phyloP scores from a whole-genome alignment of 1,140 invertebrate species.

The Drosophila watanabei region DNA sequence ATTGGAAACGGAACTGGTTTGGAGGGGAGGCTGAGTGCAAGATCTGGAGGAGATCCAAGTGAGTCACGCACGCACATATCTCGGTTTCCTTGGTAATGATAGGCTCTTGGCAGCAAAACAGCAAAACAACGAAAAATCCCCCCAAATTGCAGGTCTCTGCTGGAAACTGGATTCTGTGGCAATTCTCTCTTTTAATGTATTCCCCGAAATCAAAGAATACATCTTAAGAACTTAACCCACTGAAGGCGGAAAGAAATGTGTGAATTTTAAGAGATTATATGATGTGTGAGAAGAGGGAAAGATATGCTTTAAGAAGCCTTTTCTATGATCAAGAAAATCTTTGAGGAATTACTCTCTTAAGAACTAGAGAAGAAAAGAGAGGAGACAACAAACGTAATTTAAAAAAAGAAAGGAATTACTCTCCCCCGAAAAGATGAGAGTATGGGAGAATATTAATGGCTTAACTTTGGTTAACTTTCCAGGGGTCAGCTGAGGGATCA shows the following conservation, averaged over 20 bases:
- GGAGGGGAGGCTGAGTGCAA: conserved; percentile 34
- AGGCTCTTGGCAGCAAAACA: conserved; percentile 15
- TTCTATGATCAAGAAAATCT: no score
- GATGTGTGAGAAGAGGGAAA: background rate
- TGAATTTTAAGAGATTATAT: background rate
- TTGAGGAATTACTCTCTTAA: background rate
- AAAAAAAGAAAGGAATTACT: no score
- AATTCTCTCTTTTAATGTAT: conserved; percentile 23
- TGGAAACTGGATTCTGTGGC: conserved; percentile 43
- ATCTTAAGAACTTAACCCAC: conserved; percentile 10
- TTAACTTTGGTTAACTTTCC: background rate
- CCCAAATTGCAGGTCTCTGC: conserved; percentile 35
- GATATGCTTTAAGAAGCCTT: background rate
- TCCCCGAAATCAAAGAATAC: conserved; percentile 31
- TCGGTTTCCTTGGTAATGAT: conserved; percentile 55
- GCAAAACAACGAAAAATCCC: conserved; percentile 30
- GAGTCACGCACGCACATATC: conserved; percentile 43
- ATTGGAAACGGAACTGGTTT: conserved; percentile 52
- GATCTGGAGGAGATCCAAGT: conserved; percentile 45
- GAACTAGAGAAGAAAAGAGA: no score
- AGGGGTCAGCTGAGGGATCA: conserved; percentile 11
- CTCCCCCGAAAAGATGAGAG: background rate
- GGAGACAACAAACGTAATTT: no score
- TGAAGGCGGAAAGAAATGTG: background rate
- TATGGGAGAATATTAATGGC: background rate